Percentiles rank a stretch among this genome's conserved stretches.
phyloP scores from a whole-genome alignment of 2,113 vertebrate species.

The Nothocercus julius region DNA sequence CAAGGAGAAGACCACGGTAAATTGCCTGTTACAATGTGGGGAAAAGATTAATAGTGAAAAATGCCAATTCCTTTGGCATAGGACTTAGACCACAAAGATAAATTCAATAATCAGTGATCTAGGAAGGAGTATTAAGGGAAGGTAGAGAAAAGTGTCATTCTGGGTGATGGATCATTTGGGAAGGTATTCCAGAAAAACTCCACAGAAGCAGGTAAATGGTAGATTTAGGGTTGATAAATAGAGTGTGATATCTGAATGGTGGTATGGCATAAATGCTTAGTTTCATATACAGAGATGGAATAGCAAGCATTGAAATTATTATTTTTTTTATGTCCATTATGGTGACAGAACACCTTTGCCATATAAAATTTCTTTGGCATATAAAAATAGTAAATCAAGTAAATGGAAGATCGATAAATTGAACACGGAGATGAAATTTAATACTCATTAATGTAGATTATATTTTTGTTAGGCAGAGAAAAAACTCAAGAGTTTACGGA shows the following conservation, averaged over 20 bases:
- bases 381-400: neutral
- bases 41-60: too few relatives aligned
- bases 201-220: neutral
- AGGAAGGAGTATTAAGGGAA: neutral
- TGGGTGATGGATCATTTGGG: neutral
- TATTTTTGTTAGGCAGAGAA: neutral
- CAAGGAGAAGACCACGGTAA: neutral
- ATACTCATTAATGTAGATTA: neutral
- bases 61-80: neutral
- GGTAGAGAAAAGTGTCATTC: neutral
- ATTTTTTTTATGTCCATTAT: neutral
- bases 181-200: neutral
- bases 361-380: neutral
- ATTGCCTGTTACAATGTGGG: neutral
- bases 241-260: neutral
- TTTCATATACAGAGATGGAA: neutral
- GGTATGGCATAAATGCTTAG: neutral
- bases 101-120: neutral
- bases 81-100: neutral
- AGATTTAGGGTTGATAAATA: neutral
- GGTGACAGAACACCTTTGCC: neutral
- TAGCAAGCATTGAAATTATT: neutral
- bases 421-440: neutral
- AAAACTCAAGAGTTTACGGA: neutral
- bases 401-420: neutral